Percentiles rank a stretch among this genome's conserved stretches.
phyloP scores from a whole-genome alignment of 2,113 vertebrate genomes.

The Micromys minutus region DNA sequence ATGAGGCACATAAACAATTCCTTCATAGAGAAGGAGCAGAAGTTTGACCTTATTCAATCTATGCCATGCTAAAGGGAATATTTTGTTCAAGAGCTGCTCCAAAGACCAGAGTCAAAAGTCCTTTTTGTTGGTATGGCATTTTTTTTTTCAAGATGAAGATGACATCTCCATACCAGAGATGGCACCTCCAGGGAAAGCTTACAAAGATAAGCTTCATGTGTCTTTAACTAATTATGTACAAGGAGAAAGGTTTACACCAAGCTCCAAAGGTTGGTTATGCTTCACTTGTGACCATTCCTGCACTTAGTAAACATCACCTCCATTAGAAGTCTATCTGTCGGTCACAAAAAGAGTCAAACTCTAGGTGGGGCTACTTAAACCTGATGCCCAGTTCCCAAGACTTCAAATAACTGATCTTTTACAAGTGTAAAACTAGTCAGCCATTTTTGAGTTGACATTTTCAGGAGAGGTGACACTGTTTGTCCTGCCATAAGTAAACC shows the following conservation, averaged over 20 bases:
- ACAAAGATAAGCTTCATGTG: fast-evolving
- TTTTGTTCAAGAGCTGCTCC: neutral
- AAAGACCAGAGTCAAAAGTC: neutral
- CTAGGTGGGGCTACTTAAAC: neutral
- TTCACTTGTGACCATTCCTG: neutral
- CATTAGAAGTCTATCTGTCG: neutral
- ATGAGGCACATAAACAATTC: no score
- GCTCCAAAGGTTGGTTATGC: neutral
- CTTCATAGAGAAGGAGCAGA: neutral
- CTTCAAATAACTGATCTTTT: neutral
- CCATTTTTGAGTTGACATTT: neutral
- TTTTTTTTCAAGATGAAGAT: neutral
- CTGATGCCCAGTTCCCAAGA: neutral
- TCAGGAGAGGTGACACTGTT: neutral
- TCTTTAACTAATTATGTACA: neutral
- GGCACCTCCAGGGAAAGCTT: no score
- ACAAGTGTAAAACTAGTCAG: neutral
- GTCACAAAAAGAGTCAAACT: neutral
- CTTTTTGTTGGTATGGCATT: neutral
- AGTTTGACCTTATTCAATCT: neutral
- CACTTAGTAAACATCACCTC: neutral
- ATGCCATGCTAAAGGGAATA: neutral
- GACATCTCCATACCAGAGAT: neutral
- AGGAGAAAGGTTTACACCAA: neutral
- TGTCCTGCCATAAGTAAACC: neutral